These are phyloP conservation scores for Lonchura striata DNA, from an alignment of 2,113 vertebrate species.

Conservation along the genomic window DNA sequence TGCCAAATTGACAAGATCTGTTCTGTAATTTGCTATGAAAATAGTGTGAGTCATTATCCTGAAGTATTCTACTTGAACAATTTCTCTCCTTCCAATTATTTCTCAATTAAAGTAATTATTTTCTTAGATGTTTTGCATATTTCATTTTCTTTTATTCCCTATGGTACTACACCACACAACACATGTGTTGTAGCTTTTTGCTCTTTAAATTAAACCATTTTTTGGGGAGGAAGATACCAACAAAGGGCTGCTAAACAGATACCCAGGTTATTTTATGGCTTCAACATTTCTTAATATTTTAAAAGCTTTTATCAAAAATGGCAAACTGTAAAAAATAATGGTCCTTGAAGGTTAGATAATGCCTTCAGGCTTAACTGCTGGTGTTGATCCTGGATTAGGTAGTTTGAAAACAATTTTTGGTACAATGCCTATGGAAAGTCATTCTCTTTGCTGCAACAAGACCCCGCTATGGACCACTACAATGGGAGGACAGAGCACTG, in stretches of 20 bases:
- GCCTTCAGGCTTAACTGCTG: background rate
- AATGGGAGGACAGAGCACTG: background rate
- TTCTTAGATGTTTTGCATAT: background rate
- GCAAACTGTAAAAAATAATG: background rate
- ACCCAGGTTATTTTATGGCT: background rate
- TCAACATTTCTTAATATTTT: background rate
- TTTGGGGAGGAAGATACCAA: rapidly evolving
- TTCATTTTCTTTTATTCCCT: background rate
- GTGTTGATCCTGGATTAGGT: background rate
- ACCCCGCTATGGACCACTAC: rapidly evolving
- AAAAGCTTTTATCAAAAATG: background rate
- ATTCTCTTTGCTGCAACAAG: background rate
- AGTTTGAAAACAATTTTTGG: background rate
- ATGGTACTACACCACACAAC: background rate
- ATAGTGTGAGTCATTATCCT: background rate
- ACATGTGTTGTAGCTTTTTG: background rate
- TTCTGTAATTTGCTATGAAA: background rate
- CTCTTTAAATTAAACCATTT: background rate
- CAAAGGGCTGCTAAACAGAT: background rate
- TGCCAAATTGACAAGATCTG: background rate
- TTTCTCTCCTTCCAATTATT: background rate
- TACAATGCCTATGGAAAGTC: background rate
- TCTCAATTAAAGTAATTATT: background rate
- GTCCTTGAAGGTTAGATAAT: background rate
- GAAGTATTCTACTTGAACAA: background rate